These are phyloP conservation scores for Ambastaia sidthimunki DNA, from an alignment of 2,797 vertebrate genomes.

Conservation along the genomic window DNA sequence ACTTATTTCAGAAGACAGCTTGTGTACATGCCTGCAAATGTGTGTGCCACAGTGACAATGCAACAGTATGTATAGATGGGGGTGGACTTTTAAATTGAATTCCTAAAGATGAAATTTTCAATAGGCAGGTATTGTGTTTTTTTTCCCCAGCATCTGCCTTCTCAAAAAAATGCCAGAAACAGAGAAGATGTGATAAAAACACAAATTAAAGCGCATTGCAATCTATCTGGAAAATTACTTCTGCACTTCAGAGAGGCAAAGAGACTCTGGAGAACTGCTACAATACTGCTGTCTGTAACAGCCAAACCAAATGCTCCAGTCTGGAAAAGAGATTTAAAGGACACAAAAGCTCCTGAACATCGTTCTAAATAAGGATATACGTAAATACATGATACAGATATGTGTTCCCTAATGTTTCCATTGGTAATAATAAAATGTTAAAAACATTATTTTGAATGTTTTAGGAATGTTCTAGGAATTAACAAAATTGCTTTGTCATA, in stretches of 20 bases:
- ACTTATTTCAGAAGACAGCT: no score
- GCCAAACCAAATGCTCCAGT: conserved; percentile 20
- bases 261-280: conserved; percentile 43
- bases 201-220: conserved; percentile 64
- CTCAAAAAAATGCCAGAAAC: conserved; percentile 37
- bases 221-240: conserved; percentile 67
- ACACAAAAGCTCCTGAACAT: background rate
- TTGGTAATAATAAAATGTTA: no score
- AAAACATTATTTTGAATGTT: no score
- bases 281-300: conserved; percentile 20
- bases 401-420: background rate
- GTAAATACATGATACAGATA: background rate
- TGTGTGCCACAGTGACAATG: background rate
- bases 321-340: conserved; percentile 18
- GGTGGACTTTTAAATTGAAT: conserved; percentile 10
- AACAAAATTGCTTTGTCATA: no score
- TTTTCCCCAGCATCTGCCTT: conserved; percentile 39
- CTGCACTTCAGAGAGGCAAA: conserved; percentile 45
- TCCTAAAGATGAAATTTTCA: background rate
- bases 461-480: no score
- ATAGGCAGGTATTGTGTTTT: conserved; percentile 4
- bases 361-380: background rate
- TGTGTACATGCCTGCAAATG: conserved; percentile 9
- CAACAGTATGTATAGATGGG: background rate
- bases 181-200: conserved; percentile 60